phyloP scores from a whole-genome alignment of 2,797 vertebrate genomes.

The Phrynocephalus forsythii region DNA sequence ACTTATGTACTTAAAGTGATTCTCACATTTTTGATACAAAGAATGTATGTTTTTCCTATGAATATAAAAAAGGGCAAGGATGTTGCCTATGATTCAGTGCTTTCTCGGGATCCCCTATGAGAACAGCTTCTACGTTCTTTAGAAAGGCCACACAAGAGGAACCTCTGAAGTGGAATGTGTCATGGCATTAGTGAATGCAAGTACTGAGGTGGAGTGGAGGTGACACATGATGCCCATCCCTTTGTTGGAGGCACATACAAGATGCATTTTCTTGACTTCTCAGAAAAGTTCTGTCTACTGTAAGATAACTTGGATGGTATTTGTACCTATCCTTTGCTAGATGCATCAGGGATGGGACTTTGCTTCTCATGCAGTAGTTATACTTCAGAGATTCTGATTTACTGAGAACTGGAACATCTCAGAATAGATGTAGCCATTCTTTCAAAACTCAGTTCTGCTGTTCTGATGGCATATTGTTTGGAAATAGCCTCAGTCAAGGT shows the following conservation, averaged over 20 bases:
- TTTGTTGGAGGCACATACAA: not conserved
- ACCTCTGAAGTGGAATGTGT: not conserved
- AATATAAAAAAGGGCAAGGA: too few relatives aligned
- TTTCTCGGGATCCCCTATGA: too few relatives aligned
- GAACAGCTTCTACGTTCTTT: not conserved
- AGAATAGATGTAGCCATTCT: not conserved
- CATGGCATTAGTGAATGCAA: not conserved
- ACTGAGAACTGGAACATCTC: not conserved
- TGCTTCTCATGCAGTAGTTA: not conserved
- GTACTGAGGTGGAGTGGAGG: too few relatives aligned
- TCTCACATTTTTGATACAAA: too few relatives aligned
- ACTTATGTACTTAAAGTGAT: too few relatives aligned
- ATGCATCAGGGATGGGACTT: too few relatives aligned
- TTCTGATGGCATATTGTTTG: not conserved
- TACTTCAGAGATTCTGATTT: not conserved
- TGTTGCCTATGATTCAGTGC: too few relatives aligned
- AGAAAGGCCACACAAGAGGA: not conserved
- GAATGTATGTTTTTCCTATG: too few relatives aligned
- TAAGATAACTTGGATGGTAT: not conserved
- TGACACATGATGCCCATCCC: not conserved
- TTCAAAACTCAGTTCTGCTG: not conserved
- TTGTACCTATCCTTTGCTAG: too few relatives aligned
- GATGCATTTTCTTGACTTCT: not conserved
- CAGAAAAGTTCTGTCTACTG: not conserved
- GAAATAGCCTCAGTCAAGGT: not conserved